Evolutionary conservation across 1,140 invertebrate species (phyloP), one percentile per base, ranked within the genome.

Genomic region (Megalopta genalis): DNA sequence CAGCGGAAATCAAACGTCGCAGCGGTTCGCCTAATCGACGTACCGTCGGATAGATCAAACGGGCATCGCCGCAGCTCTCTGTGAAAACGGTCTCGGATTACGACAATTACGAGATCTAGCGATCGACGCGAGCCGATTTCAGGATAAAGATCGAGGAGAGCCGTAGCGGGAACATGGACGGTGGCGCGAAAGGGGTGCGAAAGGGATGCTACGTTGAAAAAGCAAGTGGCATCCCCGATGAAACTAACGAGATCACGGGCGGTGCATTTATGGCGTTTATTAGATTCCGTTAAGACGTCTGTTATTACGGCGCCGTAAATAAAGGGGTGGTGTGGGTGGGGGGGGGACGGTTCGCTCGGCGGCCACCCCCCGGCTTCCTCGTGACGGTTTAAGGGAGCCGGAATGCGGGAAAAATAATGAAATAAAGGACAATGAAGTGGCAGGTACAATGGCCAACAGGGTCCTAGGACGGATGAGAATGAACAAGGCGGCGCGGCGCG

Each of bases 281-380:
- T 93, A 90, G 85, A 93, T 92, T 92, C 88, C 81, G 87, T 91
- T 92, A 91, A 92, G 90, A 92, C 88, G 86, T 75, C 88, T 90
- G 90, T 91, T 91, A 92, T 92, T 90, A 87, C 83, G 83, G 77
- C 73, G 64, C 16, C 78, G 82, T 89, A 91, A 91, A 91, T 91
- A 91, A 91, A 92, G 85, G 89, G 32, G 32, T 32, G 32, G 1
- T 1, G 32, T 1, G 32, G 32, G 32, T 1, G 4, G 32, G 32
- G 4, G 32, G 32, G 4, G 32, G 32, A 4, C 1, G 32, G 32
- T 32, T 32, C 32, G 32, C 32, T 1, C 32, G 32, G 32, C 32
- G 32, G 32, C 32, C 1, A 77, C 87, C 85, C 80, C 72, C 52
- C 12, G 16, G 21, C 8, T 82, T 63, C 68, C 79, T 72, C 60